A percentile compares a stretch with the other conserved stretches of the same genome.
phyloP scores from a whole-genome alignment of 2,797 vertebrate genomes.

The Diglossa cyanea region DNA sequence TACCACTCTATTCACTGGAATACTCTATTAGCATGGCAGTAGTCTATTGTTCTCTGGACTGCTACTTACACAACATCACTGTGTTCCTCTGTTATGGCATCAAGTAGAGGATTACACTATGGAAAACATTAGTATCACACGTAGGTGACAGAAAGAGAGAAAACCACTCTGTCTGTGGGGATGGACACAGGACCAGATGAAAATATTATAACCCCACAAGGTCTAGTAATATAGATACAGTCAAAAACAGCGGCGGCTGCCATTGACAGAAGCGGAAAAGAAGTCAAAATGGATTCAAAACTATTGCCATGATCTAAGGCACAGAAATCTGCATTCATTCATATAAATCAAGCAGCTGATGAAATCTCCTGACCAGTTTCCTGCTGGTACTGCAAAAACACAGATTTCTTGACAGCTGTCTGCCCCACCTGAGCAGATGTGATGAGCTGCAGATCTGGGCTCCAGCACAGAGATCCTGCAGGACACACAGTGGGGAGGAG shows the following conservation, averaged over 20 bases:
- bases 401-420: neutral
- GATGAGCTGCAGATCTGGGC: neutral
- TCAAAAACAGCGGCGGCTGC: neutral
- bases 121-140: accelerated
- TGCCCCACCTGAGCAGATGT: neutral
- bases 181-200: neutral
- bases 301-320: neutral
- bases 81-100: neutral
- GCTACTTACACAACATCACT: neutral
- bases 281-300: neutral
- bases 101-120: neutral
- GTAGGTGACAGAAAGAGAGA: neutral
- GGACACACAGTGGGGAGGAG: neutral
- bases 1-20: neutral
- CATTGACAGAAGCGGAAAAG: neutral
- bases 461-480: neutral
- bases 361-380: neutral
- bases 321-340: neutral
- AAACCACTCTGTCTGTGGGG: neutral
- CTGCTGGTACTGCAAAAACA: neutral
- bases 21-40: neutral
- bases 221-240: accelerated
- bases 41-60: neutral
- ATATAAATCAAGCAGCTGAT: neutral
- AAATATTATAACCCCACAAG: neutral